Base-by-base conservation (phyloP, 2,888 invertebrate species). In the Rosalia funebris region DNA sequence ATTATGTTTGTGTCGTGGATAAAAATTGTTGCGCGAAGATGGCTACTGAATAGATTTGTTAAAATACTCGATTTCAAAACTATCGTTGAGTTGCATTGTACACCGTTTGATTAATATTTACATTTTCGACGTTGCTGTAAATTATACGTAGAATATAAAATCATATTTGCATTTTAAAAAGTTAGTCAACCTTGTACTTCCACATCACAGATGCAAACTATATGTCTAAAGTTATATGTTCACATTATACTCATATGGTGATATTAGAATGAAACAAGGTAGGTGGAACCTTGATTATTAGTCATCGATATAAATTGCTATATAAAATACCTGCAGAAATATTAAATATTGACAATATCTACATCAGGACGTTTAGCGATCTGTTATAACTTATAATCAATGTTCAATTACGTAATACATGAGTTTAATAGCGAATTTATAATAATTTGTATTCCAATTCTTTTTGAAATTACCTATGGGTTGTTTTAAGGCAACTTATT, bases 281-380 rank as follows among this genome's bases (percentile, higher is more conserved):
- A 47, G 34, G 34, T 47, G 32, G 46, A 47, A 10, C 4, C n/a
- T 15, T 47, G 32, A 47, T 47, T 34, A 47, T 47, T 32, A 34
- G 46, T 34, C n/a, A 32, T 34, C 46, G 32, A 32, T 47, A 9
- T 34, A 47, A 47, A 47, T 32, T 34, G 14, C 14, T 25, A 32
- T 16, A 15, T 32, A 14, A 45, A 12, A 31, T 9, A 17, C 10
- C 15, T 31, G 45, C 10, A 16, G 32, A 34, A 47, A 32, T 34
- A 16, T 34, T 32, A 32, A 47, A 16, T 32, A 17, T 2, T 11
- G 10, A n/a, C 34, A 32, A 16, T 14, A 5, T 47, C n/a, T n/a
- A n/a, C 17, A 16, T 41, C 16, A 34, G 10, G 25, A 25, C 45
- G 14, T 32, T 46, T 46, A 12, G n/a, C 11, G 20, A 10, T 25